Percentiles rank a stretch among this genome's conserved stretches.
phyloP scores from a whole-genome alignment of 2,797 vertebrate species.

The Oryzias sinensis region DNA sequence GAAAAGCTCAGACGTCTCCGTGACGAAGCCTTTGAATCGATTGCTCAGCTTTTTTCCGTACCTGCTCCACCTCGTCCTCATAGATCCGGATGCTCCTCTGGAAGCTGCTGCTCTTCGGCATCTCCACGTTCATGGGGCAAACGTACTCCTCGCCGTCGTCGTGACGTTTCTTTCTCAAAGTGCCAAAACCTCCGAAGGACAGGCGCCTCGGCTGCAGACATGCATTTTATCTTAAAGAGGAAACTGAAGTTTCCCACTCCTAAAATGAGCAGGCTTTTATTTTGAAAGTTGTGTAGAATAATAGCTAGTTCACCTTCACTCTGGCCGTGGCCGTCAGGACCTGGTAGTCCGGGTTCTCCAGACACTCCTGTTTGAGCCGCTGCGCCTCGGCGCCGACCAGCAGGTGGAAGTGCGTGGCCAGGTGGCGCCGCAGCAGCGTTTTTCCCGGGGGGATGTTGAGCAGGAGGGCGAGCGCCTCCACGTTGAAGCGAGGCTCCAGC shows the following conservation, averaged over 20 bases:
- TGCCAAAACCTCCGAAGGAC: constrained; percentile 89
- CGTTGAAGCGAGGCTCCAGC: constrained; percentile 93
- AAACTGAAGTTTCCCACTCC: too few species aligned
- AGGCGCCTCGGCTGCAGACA: constrained; percentile 82
- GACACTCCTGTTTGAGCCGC: constrained; percentile 87
- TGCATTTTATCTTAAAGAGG: not conserved
- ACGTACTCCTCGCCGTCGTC: constrained; percentile 90
- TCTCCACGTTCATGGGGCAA: constrained; percentile 92
- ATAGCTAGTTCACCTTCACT: constrained; percentile 82
- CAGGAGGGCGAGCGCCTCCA: constrained; percentile 94
- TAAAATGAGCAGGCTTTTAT: too few species aligned
- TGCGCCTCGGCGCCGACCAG: constrained; percentile 90
- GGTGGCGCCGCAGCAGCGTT: constrained; percentile 90
- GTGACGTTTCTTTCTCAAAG: constrained; percentile 88
- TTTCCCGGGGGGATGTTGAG: constrained; percentile 97
- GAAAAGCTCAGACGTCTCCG: too few species aligned
- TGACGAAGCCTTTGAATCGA: too few species aligned
- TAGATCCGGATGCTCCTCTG: constrained; percentile 77
- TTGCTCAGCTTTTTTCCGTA: too few species aligned
- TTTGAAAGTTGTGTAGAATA: too few species aligned
- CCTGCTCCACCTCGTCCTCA: too few species aligned
- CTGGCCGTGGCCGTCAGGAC: constrained; percentile 91
- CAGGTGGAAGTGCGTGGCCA: constrained; percentile 95
- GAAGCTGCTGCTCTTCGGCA: constrained; percentile 77
- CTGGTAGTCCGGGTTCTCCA: constrained; percentile 89